Percentiles rank a stretch among this genome's conserved stretches.
Evolutionary conservation across 2,113 vertebrate species (phyloP).

Genomic region (Pelecanoides urinatrix): DNA sequence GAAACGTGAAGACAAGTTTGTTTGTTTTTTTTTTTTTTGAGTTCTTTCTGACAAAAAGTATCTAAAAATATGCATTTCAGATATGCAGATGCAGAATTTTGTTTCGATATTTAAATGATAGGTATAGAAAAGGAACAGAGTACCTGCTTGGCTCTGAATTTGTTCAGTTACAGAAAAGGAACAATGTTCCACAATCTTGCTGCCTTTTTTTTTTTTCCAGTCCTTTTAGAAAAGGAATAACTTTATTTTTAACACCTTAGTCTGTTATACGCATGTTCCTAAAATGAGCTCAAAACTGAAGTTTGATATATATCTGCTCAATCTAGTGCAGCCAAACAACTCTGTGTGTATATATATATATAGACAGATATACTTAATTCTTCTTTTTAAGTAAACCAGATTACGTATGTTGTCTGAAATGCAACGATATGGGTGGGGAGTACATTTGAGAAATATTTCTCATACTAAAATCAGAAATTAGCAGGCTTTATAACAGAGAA

Average conservation of each 20-base stretch:
- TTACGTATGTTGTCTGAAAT: slow-evolving; percentile 54
- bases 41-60: background rate
- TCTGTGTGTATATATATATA: background rate
- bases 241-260: background rate
- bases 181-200: background rate
- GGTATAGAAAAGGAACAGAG: background rate
- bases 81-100: slow-evolving; percentile 7
- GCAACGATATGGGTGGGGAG: slow-evolving; percentile 51
- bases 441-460: slow-evolving; percentile 60
- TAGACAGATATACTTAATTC: background rate
- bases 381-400: background rate
- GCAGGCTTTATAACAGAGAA: slow-evolving; percentile 56
- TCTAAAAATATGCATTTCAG: background rate
- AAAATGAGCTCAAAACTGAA: slow-evolving; percentile 9
- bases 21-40: slow-evolving; percentile 6
- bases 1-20: background rate
- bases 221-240: background rate
- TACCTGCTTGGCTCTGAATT: background rate
- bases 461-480: slow-evolving; percentile 54
- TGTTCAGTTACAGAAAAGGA: background rate
- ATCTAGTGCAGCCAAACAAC: background rate
- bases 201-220: background rate
- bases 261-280: slow-evolving; percentile 8
- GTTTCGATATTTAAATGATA: background rate
- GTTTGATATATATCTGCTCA: background rate